Evolutionary conservation across 2,888 invertebrate species (phyloP), one percentile per base, ranked within the genome.

Genomic region (Graphium colonna): DNA sequence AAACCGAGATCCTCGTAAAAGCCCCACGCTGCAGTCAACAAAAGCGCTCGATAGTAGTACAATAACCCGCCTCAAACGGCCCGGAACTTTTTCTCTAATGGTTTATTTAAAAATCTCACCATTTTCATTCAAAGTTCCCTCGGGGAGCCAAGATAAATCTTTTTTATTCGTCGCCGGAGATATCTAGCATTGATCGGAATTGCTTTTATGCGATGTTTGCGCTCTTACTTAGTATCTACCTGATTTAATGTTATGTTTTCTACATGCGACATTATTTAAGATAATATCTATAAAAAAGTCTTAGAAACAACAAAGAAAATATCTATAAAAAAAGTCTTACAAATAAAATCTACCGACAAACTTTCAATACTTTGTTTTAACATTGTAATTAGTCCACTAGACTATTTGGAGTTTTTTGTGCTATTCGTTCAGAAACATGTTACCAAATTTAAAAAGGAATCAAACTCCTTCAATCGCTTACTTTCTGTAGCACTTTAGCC

Each of bases 71-170:
- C 79, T 82, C 77, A 83, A 87, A 87, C 85, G 84, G 84, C 67
- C 77, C 82, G 85, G 84, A 86, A 87, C 86, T 87, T 88, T 86
- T 86, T 84, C 82, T 83, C 75, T 84, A 84, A 85, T 85, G 85
- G 82, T 87, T 87, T 86, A 84, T 87, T 88, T 86, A 84, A 85
- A 85, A 86, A 86, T 84, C 80, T 77, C 75, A 79, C 81, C 82
- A 77, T 86, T 87, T 85, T 82, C 82, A 85, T 83, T 84, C 75
- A 72, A 77, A 81, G 75, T 82, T 82, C 82, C 79, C 81, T 82
- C 79, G 73, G 74, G 71, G 55, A 65, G 67, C 63, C 67, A 63
- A n/a, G 58, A 85, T 88, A 88, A 86, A 88, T 85, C 85, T 79
- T 62, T 72, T 86, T 86, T 86, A 86, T 87, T 77, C 71, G 67